Percentiles rank a stretch among this genome's conserved stretches.
Conservation (phyloP, 2,888 invertebrate species). For the Zootermopsis nevadensis region DNA sequence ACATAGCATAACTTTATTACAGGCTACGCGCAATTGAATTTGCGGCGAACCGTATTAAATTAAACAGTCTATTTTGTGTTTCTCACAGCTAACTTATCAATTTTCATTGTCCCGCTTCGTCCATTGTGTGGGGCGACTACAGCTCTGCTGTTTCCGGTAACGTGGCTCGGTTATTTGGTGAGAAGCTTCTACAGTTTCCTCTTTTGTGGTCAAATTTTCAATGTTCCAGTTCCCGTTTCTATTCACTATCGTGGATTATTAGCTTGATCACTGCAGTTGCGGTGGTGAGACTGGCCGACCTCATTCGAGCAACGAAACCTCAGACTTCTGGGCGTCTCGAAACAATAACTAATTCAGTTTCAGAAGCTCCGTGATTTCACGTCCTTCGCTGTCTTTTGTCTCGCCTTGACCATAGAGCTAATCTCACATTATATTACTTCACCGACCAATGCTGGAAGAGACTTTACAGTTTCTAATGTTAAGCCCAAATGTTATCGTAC, state of each 20-base stretch:
- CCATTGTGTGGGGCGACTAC: constrained; percentile 1
- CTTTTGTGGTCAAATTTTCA: constrained; percentile 36
- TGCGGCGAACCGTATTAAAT: constrained; percentile 2
- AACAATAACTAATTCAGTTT: background rate
- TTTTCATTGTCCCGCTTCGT: background rate
- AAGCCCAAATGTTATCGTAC: too few species aligned
- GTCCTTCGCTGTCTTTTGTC: background rate
- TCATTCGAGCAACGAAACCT: background rate
- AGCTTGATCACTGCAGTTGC: constrained; percentile 1
- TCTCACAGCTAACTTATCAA: constrained; percentile 23
- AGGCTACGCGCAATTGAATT: constrained; percentile 10
- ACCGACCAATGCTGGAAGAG: too few species aligned
- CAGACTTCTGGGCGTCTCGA: background rate
- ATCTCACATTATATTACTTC: background rate
- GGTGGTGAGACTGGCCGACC: background rate
- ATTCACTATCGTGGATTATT: background rate
- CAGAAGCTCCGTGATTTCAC: background rate
- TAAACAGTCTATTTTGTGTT: background rate
- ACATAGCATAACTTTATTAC: background rate
- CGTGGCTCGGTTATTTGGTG: background rate
- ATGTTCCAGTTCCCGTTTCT: constrained; percentile 16
- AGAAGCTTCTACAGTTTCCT: constrained; percentile 1
- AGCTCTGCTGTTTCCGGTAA: constrained; percentile 16
- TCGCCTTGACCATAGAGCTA: background rate
- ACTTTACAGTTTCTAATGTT: too few species aligned